Evolutionary conservation across 2,797 vertebrate species (phyloP), one percentile per base, ranked within the genome.

Genomic region (Sebastolobus alascanus): DNA sequence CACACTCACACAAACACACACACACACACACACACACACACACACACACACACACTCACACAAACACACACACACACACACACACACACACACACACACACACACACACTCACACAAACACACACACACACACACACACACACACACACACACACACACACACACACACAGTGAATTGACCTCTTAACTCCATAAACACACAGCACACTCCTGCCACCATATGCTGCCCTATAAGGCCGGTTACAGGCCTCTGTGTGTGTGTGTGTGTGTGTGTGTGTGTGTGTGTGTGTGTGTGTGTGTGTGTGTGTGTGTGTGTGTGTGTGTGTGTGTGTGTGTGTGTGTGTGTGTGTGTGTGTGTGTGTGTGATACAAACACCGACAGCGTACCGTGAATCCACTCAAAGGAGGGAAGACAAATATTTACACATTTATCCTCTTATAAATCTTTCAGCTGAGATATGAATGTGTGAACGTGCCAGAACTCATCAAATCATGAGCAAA

Each of bases 321-420:
- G 60, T 60, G 71, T 65, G 64, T 22, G 46, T 67, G 70, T 43
- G 73, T 35, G 59, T 65, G 75, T 61, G 73, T 71, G 66, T 67
- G 69, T 50, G 66, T 54, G 66, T 72, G 73, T 38, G 80, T 29
- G 68, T 43, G 64, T 43, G 55, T 70, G 77, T 76, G 77, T 72
- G 68, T 38, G 61, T 13, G 25, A 40, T n/a, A 68, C 29, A 71
- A 86, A 81, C 84, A 80, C 18, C 0, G 50, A 77, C 79, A 84
- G 78, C 75, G 60, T 25, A 61, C 80, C 4, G 58, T 79, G 75
- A 90, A 84, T 70, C 54, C 56, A 46, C 59, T 70, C 52, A 73
- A 73, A 25, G 37, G 54, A 37, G 18, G n/a, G 29, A 85, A 79
- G 64, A 54, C 78, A 84, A 94, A 93, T 86, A 90, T 92, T 93